Base-by-base conservation (phyloP, 1,140 invertebrate species). In the Popillia japonica region DNA sequence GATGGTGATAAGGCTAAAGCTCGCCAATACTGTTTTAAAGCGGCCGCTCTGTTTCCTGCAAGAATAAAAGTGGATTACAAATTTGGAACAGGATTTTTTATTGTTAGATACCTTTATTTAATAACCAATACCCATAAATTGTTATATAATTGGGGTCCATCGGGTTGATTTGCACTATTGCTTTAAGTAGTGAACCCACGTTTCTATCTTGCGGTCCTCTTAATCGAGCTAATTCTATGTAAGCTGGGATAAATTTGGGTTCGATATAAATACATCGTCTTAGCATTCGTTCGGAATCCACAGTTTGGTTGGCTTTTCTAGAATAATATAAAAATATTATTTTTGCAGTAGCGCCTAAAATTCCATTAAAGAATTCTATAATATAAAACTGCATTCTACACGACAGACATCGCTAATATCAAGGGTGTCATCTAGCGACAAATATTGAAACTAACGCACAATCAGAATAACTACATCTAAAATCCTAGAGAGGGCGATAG, bases 91-190 rank as follows among this genome's bases (percentile, higher is more conserved):
- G 27, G n/a, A 10, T 40, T 75, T 75, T 59, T 59, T 41, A 78
- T 76, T 10, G 34, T 59, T 20, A 6, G 68, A 59, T 73, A 93
- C 92, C 90, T 87, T 91, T 91, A 79, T 87, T 87, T 72, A 89
- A 88, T 9, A 93, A 87, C 92, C 92, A 93, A 77, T 90, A 89
- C 55, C 91, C 92, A 83, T 92, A 93, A 79, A 92, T 87, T 2
- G 92, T 88, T 41, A 91, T 90, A 84, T 92, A 91, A 84, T 93
- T 92, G 80, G 92, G 91, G 82, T 92, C 91, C 78, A 88, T 87
- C 0, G 92, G 91, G 79, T 92, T 91, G 17, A 93, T 80, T 20
- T 89, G 86, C 14, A 92, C 88, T 9, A 93, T 89, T 82, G 90
- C 88, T 86, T 83, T 87, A 79, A 90, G 87, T 44, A 90, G 88